Evolutionary conservation across 2,888 invertebrate genomes (phyloP), one percentile per base, ranked within the genome.

Genomic region (Boloria selene): DNA sequence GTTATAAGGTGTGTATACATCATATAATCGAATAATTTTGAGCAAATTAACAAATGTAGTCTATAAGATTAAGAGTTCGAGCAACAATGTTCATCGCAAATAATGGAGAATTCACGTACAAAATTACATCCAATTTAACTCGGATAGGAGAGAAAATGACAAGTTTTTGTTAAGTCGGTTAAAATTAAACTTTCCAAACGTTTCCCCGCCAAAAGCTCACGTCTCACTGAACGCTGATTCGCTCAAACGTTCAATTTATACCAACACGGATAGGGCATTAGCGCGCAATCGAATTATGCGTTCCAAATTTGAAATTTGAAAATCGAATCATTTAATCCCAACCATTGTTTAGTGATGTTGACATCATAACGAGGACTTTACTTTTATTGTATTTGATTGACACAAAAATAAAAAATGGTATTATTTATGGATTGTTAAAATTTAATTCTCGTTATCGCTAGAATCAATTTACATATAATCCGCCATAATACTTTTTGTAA

Each of bases 261-360:
- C 75, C 78, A 80, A 88, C 89, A 89, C 81, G 87, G 78, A 80
- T 85, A 79, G 77, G 76, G 87, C 89, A 89, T 89, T 89, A 88
- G 81, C 82, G 77, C 77, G 78, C 84, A 86, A 88, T 87, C 78
- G 85, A 87, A 85, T 89, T 85, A 87, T 78, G 76, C 79, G 81
- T 82, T 84, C 81, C 76, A 80, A 86, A 85, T 87, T 86, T 82
- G 79, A 81, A 86, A 86, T 87, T 87, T 81, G 80, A 84, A 87
- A 87, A 86, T 87, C 80, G 83, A 86, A 86, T 87, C 81, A 83
- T 78, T 78, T 70, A 72, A 72, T 75, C 74, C 71, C 63, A 67
- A 67, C 78, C 79, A 83, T 85, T 88, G 84, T 87, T 86, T 75
- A 74, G 73, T 73, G 75, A 67, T 74, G 74, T 79, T 74, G 73